A percentile compares a stretch with the other conserved stretches of the same genome.
Conservation (phyloP, 2,888 invertebrate genomes). For the Microplitis deprimator region DNA sequence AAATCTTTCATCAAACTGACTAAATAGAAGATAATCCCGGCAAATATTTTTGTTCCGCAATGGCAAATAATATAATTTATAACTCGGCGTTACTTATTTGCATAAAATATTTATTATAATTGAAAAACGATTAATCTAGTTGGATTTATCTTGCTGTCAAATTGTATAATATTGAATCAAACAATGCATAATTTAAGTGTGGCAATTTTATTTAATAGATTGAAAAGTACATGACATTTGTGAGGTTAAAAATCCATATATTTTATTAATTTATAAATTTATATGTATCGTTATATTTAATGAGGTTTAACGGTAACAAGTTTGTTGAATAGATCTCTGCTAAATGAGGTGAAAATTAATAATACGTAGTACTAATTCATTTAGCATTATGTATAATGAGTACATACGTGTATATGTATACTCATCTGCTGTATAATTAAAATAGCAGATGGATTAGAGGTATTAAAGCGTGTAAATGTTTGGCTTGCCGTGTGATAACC, state of each 20-base stretch:
- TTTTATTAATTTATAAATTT: not conserved
- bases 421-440: slow-evolving; percentile 26
- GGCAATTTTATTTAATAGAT: not conserved
- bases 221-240: not conserved
- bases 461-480: slow-evolving; percentile 28
- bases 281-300: not conserved
- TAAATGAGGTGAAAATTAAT: not conserved
- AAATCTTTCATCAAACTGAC: too few species aligned
- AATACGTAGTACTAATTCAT: not conserved
- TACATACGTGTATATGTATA: slow-evolving; percentile 7
- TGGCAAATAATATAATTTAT: not conserved
- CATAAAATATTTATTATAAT: not conserved
- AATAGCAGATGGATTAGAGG: slow-evolving; percentile 25
- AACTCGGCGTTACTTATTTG: not conserved
- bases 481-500: slow-evolving; percentile 14
- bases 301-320: not conserved
- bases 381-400: not conserved
- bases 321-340: not conserved
- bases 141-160: not conserved
- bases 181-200: not conserved
- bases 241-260: not conserved
- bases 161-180: not conserved
- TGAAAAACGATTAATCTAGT: not conserved
- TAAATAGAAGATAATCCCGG: not conserved
- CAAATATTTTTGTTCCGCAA: not conserved